Evolutionary conservation across 1,140 invertebrate genomes (phyloP).

Genomic region (Dendrolimus kikuchii): DNA sequence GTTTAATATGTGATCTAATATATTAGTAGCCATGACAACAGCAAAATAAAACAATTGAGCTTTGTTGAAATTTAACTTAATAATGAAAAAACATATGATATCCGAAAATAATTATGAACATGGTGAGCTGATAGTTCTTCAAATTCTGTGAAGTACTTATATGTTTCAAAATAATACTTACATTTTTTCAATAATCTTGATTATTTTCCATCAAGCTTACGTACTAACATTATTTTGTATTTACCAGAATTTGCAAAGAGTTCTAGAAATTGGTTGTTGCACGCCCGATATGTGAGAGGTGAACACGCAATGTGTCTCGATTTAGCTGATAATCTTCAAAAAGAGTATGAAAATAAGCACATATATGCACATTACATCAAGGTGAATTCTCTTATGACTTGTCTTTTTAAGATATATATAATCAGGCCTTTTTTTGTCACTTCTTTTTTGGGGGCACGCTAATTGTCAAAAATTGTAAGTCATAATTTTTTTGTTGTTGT

Average conservation of each 20-base stretch:
- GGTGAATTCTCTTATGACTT: conserved; percentile 18
- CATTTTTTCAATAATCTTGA: background rate
- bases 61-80: too few relatives aligned
- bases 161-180: too few relatives aligned
- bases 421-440: too few relatives aligned
- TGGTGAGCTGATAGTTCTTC: background rate
- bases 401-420: too few relatives aligned
- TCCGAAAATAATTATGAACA: conserved; percentile 9
- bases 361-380: conserved; percentile 57
- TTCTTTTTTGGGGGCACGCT: too few relatives aligned
- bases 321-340: conserved; percentile 46
- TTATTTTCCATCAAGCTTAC: conserved; percentile 1
- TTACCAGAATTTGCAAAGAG: conserved; percentile 31
- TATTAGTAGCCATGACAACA: background rate
- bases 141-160: too few relatives aligned
- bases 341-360: conserved; percentile 39
- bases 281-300: conserved; percentile 53
- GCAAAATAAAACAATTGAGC: too few relatives aligned
- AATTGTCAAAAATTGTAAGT: too few relatives aligned
- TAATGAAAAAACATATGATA: conserved; percentile 6
- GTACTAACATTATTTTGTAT: conserved; percentile 4
- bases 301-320: conserved; percentile 43
- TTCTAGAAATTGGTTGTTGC: conserved; percentile 51
- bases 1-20: background rate
- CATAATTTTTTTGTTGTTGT: too few relatives aligned